Evolutionary conservation across 2,888 invertebrate genomes (phyloP), one percentile per base, ranked within the genome.

Genomic region (Parthenolecanium corni): DNA sequence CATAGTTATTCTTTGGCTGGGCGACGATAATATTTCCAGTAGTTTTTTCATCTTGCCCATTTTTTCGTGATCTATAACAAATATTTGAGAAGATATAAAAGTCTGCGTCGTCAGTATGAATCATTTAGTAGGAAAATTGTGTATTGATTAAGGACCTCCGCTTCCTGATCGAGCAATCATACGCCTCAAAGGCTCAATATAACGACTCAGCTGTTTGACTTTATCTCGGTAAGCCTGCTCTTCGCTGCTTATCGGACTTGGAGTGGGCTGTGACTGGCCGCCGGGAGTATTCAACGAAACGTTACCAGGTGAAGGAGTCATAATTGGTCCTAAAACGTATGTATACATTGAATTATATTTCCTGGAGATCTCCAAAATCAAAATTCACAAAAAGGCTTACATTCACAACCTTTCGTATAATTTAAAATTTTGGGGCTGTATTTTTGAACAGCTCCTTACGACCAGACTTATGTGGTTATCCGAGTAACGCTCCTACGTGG

Each of bases 31-130:
- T 66, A 95, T 92, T 71, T 94, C 93, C 25, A 94, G 75, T 0
- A 96, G 76, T 69, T 91, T 93, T 75, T 91, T 94, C 92, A 96
- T 92, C 76, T 95, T 95, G 62, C 86, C 87, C 70, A 89, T 77
- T 72, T 92, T 92, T 71, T 92, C 92, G 62, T 87, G 84, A 73
- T 93, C 93, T 89, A 74, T 11, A 73, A 70, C 65, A 65, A 66
- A 61, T 67, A 65, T 44, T 44, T 44, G n/a, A 16, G 9, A 46
- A 49, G 18, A 49, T 49, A 20, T 49, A 44, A 44, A 18, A 44
- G 3, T 16, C 4, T 44, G 5, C 9, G 9, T 31, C 9, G 5
- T 9, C 31, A 18, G 18, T 16, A 44, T 11, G 18, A n/a, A n/a
- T 58, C 4, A 38, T 12, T 38, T 31, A 31, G 3, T 9, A 5